Evolutionary conservation across 2,797 vertebrate species (phyloP).

Genomic region (Gastrophryne carolinensis): DNA sequence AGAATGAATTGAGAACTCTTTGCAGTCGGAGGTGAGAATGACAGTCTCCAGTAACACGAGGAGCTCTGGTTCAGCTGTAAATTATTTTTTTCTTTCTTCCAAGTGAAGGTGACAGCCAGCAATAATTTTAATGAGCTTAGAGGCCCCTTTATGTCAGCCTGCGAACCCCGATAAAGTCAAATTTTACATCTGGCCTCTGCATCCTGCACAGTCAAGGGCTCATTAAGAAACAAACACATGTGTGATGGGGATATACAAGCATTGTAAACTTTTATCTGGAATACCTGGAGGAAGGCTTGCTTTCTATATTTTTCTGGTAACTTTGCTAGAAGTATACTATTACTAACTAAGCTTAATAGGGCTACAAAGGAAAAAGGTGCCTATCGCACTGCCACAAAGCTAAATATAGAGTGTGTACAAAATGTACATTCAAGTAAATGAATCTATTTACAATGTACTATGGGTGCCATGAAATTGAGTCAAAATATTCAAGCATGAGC

Average conservation of each 20-base stretch:
- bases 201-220: not conserved
- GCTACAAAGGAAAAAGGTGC: too few species aligned
- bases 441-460: too few species aligned
- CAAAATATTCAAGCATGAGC: too few species aligned
- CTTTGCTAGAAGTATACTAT: too few species aligned
- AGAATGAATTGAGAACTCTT: not conserved
- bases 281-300: too few species aligned
- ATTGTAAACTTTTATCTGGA: not conserved
- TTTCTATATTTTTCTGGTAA: too few species aligned
- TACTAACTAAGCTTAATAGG: too few species aligned
- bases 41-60: not conserved
- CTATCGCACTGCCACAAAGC: too few species aligned
- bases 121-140: constrained; percentile 25
- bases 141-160: constrained; percentile 9
- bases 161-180: not conserved
- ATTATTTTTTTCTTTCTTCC: not conserved
- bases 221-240: not conserved
- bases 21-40: constrained; percentile 12
- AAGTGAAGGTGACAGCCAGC: constrained; percentile 2
- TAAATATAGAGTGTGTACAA: too few species aligned
- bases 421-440: too few species aligned
- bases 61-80: not conserved
- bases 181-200: constrained; percentile 4
- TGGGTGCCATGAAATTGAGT: too few species aligned
- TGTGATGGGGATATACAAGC: not conserved